Evolutionary conservation across 2,113 vertebrate species (phyloP).

Genomic region (Alouatta palliata): DNA sequence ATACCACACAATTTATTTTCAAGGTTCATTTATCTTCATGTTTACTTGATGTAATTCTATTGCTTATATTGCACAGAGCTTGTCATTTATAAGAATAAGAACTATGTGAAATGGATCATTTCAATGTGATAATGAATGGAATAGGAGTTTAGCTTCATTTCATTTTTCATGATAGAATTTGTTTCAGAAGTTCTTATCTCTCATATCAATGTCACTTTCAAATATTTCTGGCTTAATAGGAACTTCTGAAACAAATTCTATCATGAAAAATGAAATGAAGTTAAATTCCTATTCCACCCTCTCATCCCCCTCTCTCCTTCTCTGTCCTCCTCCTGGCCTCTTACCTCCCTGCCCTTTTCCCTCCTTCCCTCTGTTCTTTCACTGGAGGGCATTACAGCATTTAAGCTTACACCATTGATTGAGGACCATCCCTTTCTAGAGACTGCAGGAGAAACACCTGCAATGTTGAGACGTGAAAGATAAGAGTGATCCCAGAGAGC

Average conservation of each 20-base stretch:
- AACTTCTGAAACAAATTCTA: conserved; percentile 52
- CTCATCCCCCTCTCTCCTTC: neutral
- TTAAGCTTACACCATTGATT: neutral
- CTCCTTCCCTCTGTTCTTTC: neutral
- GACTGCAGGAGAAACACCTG: neutral
- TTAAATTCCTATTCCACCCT: conserved; percentile 8
- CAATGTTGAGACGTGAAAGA: neutral
- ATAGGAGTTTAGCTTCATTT: neutral
- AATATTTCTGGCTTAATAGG: neutral
- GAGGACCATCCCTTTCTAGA: neutral
- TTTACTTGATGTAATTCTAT: conserved; percentile 48
- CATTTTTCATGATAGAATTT: conserved; percentile 49
- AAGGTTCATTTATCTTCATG: conserved; percentile 60
- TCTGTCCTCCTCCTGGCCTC: neutral
- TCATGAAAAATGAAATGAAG: conserved; percentile 27
- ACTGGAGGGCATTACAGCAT: neutral
- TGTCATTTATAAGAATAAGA: conserved; percentile 51
- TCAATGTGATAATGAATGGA: conserved; percentile 43
- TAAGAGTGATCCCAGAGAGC: neutral
- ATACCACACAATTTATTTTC: conserved; percentile 38
- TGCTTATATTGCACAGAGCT: conserved; percentile 27
- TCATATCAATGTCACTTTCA: too few relatives aligned
- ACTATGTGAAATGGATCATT: conserved; percentile 36
- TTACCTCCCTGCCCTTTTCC: neutral
- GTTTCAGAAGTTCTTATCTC: conserved; percentile 20